Conservation (phyloP, 2,888 invertebrate species). For the Caenorhabditis japonica region DNA sequence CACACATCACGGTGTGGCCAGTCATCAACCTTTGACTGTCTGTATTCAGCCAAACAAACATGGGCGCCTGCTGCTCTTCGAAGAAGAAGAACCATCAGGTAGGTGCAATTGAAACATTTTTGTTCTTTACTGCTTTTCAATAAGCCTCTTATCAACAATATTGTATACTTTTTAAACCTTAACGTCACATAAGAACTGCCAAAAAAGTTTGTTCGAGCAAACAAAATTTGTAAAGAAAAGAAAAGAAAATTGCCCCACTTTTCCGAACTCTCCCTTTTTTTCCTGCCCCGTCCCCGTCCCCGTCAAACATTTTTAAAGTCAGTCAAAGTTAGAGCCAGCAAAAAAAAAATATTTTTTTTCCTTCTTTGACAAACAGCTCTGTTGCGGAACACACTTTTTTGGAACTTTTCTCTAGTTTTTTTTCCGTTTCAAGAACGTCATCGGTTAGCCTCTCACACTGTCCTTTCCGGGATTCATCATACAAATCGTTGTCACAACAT, state of each 20-base stretch:
- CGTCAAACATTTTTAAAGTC: too few species aligned
- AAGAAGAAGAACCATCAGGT: constrained; percentile 61
- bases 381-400: constrained; percentile 7
- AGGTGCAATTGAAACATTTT: neutral
- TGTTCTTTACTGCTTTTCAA: neutral
- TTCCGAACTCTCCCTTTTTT: too few species aligned
- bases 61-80: constrained; percentile 66
- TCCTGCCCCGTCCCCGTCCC: too few species aligned
- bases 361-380: constrained; percentile 36
- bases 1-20: constrained; percentile 25
- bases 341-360: constrained; percentile 23
- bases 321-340: neutral
- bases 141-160: constrained; percentile 39
- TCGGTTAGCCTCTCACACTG: too few species aligned
- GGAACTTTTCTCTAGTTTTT: too few species aligned
- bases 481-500: constrained; percentile 34
- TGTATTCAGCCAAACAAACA: constrained; percentile 53
- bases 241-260: too few species aligned
- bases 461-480: too few species aligned
- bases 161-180: too few species aligned
- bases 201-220: too few species aligned
- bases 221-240: too few species aligned
- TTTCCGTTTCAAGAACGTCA: too few species aligned
- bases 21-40: constrained; percentile 44
- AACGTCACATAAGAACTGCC: too few species aligned